Conservation (phyloP, 2,113 vertebrate species). For the Diglossa brunneiventris region DNA sequence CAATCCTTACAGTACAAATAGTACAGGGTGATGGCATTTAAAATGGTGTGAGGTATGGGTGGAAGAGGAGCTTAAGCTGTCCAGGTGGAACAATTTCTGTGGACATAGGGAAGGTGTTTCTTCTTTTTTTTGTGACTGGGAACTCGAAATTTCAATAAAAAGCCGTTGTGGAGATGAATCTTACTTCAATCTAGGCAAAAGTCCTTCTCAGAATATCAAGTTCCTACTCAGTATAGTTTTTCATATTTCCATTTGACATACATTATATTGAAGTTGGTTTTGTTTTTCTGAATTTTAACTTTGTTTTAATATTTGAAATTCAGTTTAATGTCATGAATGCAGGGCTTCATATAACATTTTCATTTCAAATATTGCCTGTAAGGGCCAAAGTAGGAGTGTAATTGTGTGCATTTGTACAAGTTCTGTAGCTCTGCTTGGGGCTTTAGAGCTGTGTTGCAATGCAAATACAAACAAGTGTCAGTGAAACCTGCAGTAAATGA, state of each 20-base stretch:
- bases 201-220: neutral
- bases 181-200: neutral
- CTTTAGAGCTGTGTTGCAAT: neutral
- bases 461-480: neutral
- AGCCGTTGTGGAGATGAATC: fast-evolving
- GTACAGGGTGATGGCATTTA: neutral
- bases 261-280: neutral
- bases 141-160: neutral
- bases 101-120: neutral
- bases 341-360: neutral
- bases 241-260: neutral
- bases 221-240: neutral
- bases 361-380: neutral
- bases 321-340: neutral
- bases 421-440: neutral
- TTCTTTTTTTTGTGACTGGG: neutral
- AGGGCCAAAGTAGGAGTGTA: neutral
- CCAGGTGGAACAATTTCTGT: neutral
- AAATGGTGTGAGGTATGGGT: neutral
- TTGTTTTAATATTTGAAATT: neutral
- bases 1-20: neutral
- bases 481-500: neutral
- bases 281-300: neutral
- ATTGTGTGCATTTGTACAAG: neutral
- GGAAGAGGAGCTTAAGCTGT: neutral